A percentile compares a stretch with the other conserved stretches of the same genome.
These are phyloP conservation scores for Zaprionus taronus DNA, from an alignment of 1,140 invertebrate genomes.

Conservation along the genomic window DNA sequence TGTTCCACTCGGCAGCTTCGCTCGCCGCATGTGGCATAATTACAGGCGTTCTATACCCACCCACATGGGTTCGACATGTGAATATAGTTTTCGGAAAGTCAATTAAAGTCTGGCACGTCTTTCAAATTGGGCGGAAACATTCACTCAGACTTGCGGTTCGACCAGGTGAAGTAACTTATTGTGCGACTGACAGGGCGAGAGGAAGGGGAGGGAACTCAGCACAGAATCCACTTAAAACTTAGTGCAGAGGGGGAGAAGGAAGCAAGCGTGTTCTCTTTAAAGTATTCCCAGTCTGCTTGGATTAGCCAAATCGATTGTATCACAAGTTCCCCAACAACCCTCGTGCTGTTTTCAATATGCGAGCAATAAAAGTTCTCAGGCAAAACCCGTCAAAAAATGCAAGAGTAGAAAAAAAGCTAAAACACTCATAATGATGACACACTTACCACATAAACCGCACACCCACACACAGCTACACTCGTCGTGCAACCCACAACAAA, in stretches of 20 bases:
- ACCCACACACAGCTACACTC: constrained; percentile 22
- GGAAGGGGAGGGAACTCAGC: not conserved
- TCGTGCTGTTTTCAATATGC: constrained; percentile 1
- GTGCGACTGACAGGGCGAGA: constrained; percentile 58
- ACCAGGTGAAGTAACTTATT: constrained; percentile 47
- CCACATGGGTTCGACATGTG: constrained; percentile 14
- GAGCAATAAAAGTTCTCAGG: constrained; percentile 4
- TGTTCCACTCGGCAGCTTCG: constrained; percentile 44
- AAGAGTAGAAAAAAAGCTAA: constrained; percentile 38
- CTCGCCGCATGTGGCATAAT: constrained; percentile 74
- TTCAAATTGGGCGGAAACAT: constrained; percentile 28
- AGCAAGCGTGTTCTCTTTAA: not conserved
- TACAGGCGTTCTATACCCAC: constrained; percentile 49
- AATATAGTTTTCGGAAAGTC: constrained; percentile 64
- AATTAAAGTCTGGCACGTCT: constrained; percentile 41
- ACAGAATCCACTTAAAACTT: not conserved
- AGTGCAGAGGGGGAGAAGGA: too few relatives aligned
- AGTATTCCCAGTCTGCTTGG: not conserved
- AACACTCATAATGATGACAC: constrained; percentile 78
- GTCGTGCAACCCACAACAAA: constrained; percentile 33
- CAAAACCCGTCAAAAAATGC: constrained; percentile 35
- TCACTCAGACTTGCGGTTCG: constrained; percentile 9
- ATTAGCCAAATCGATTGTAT: not conserved
- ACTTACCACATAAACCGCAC: constrained; percentile 79
- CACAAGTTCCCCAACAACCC: not conserved